Base-by-base conservation (phyloP, 1,140 invertebrate species). In the Rhagoletis zephyria region DNA sequence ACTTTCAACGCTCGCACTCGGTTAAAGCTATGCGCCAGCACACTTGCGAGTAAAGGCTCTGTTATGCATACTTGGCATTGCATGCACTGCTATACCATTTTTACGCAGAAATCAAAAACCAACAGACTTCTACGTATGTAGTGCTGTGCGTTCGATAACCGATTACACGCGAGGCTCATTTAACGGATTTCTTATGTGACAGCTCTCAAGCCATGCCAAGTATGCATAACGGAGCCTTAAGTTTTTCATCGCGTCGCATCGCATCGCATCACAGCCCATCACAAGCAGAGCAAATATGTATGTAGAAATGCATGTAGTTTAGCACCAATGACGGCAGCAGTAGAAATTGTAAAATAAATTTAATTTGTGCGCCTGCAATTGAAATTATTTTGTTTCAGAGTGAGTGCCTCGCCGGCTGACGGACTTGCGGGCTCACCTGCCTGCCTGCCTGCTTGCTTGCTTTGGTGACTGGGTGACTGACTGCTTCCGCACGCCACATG, bases 331-430 rank as follows among this genome's bases (percentile, higher is more conserved):
- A n/a, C 42, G 67, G 67, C 51, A 56, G 51, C 51, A 0, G 30
- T 40, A 74, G 40, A 74, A 74, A 74, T 74, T 74, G 67, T 74
- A 48, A 74, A 74, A 74, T 74, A 74, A 74, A 74, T 74, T 45
- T 45, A 74, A 74, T 48, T 74, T 74, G 67, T 74, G 14, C 42
- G 67, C 67, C 40, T 74, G 67, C 67, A 74, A 48, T 74, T 74
- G 67, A 48, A 74, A 74, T 74, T 74, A n/a, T 40, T 42, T 40
- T 42, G 40, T 45, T 48, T 74, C 40, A 48, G 65, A 14, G 64
- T n/a, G 67, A 74, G 42, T 42, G 42, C 40, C 42, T 48, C 16
- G 67, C 67, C 67, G 67, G 67, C 40, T 40, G 30, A 40, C 30
- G 19, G 65, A 30, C 40, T 42, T 0, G 5, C 30, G 64, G 40